phyloP scores from a whole-genome alignment of 2,888 invertebrate genomes.

The Plusia festucae region DNA sequence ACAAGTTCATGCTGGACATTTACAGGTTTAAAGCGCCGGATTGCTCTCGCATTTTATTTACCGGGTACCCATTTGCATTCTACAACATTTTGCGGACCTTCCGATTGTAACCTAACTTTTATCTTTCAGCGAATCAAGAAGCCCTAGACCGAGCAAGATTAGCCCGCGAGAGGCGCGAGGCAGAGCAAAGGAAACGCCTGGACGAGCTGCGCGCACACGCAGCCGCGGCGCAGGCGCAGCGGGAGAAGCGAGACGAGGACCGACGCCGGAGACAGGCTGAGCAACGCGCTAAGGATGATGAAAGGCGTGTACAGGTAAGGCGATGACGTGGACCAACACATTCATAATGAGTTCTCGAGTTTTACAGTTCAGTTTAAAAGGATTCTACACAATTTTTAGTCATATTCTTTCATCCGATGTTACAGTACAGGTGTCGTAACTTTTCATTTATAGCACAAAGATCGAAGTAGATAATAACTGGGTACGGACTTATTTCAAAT shows the following conservation, averaged over 20 bases:
- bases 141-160: conserved; percentile 91
- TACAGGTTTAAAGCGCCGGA: no score
- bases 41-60: no score
- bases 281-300: conserved; percentile 93
- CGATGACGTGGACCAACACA: no score
- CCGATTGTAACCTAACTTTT: conserved; percentile 9
- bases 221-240: conserved; percentile 95
- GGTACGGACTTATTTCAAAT: not conserved
- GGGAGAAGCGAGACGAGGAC: conserved; percentile 96
- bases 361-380: no score
- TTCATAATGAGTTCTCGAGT: no score
- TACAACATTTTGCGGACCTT: no score
- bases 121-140: conserved; percentile 75
- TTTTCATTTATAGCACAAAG: not conserved
- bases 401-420: no score
- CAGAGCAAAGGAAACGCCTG: conserved; percentile 95
- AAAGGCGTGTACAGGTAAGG: conserved; percentile 85
- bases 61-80: no score
- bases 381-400: no score
- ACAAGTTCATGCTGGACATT: no score
- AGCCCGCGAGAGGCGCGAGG: conserved; percentile 96
- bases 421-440: no score
- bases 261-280: conserved; percentile 95
- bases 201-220: conserved; percentile 97
- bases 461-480: not conserved